Evolutionary conservation across 2,113 vertebrate species (phyloP), one percentile per base, ranked within the genome.

Genomic region (Oenanthe oenanthe): DNA sequence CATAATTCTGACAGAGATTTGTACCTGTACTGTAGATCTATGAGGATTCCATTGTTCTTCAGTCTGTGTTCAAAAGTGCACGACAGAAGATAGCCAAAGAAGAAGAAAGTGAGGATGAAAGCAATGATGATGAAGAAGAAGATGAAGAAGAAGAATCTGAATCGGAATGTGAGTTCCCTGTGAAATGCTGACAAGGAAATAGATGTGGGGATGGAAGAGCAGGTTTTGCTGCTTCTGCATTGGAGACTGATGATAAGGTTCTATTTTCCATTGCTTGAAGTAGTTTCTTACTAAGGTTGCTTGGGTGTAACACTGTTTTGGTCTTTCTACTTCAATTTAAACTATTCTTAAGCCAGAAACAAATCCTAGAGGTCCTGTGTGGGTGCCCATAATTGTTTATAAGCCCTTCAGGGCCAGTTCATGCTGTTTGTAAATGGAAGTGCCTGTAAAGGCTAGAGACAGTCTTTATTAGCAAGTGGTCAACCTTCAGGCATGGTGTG

Each of bases 41-140:
- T 38, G 99, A 99, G 88, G 99, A 99, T 97, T 99, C 99, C 89
- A 99, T 99, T 63, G 99, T 99, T 92, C 98, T 99, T 57, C 99
- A 99, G 97, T 99, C 99, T 4, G 99, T 99, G 40, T 99, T 99
- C 96, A 99, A 99, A 97, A 99, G 99, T 26, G 99, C 99, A 56
- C 97, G 99, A 89, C 99, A 99, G 97, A 99, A 99, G 96, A 99
- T 99, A 60, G 98, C 98, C 96, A 99, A 99, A 98, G 99, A 99
- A 57, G 99, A 99, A 28, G 99, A 99, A 91, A 99, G 98, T 0
- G 99, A 99, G 13, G 99, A 99, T 3, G 99, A 99, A 93, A 99
- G 98, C 82, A 98, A 98, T 50, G 98, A 98, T 43, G 98, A 99
- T 2, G 99, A 99, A 60, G 98, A 99, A 5, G 98, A 99, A 3